Percentiles rank a stretch among this genome's conserved stretches.
phyloP scores from a whole-genome alignment of 2,888 invertebrate genomes.

The Neoscelio sp. region DNA sequence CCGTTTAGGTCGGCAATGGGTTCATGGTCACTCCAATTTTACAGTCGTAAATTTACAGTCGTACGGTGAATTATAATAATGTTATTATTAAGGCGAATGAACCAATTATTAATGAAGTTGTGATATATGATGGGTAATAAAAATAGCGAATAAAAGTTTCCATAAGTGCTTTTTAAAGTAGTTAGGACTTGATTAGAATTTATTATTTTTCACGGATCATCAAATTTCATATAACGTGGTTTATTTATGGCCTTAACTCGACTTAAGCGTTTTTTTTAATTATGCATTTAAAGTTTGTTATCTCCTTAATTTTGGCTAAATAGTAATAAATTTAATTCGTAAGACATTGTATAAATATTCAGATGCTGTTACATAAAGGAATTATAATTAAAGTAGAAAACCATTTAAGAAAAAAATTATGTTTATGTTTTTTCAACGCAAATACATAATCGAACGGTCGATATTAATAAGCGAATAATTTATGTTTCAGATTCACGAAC shows the following conservation, averaged over 20 bases:
- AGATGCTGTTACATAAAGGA: not conserved
- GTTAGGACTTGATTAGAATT: conserved; percentile 17
- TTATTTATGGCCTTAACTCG: not conserved
- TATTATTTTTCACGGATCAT: conserved; percentile 6
- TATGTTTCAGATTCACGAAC: conserved; percentile 92
- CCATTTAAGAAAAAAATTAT: not conserved
- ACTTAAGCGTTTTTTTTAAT: not conserved
- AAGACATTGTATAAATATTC: conserved; percentile 2
- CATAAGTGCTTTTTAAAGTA: conserved; percentile 18
- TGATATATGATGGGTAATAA: conserved; percentile 17
- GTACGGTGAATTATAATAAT: conserved; percentile 16
- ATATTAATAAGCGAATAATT: conserved; percentile 57
- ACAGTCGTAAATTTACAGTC: not conserved
- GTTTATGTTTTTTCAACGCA: not conserved
- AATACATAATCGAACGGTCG: conserved; percentile 6
- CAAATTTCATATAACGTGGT: not conserved
- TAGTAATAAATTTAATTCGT: not conserved
- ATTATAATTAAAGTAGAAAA: not conserved
- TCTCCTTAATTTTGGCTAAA: not conserved
- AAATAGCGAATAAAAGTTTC: conserved; percentile 24
- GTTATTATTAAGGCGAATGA: conserved; percentile 44
- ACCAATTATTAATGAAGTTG: conserved; percentile 21
- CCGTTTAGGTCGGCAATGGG: conserved; percentile 30
- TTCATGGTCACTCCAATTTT: conserved; percentile 39
- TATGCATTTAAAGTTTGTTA: too few relatives aligned